Base-by-base conservation (phyloP, 2,888 invertebrate genomes). In the Sesia bembeciformis region DNA sequence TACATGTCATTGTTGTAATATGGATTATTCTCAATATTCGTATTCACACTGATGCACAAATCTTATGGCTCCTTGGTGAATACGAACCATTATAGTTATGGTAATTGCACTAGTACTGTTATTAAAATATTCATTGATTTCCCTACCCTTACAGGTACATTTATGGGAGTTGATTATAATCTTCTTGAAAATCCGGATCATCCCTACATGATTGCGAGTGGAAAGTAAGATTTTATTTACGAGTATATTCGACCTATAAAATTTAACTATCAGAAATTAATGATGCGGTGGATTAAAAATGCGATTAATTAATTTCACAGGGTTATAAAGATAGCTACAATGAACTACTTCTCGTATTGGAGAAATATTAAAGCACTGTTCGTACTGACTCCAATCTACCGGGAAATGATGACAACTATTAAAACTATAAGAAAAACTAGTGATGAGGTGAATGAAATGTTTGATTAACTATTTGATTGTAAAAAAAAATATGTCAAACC, bases 331-430 rank as follows among this genome's bases (percentile, higher is more conserved):
- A 66, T 70, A 39, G 52, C 65, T 1, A 72, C 70, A 4, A 54
- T 60, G 41, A 70, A 70, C 53, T 72, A 62, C 40, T 74, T 69
- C 51, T 70, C 72, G 0, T 70, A 70, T 54, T 74, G 72, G 73
- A 66, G 70, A 54, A 68, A 69, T 51, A 65, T 70, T 7, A 59
- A 60, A 4, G 58, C 61, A 6, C 53, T 72, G 40, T 69, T 69
- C 53, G 55, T 57, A 50, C 39, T 68, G 5, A 65, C 72, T 5
- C 62, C 67, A 3, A 61, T 60, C 43, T 72, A 72, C 53, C 57
- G 52, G 40, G 65, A 70, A 57, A 72, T 70, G 70, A 62, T 60
- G 64, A 56, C 57, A 3, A 62, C 62, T 5, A 66, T 72, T 4
- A 62, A 65, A 52, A 63, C 56, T 4, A 63, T 74, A 57, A 46